Evolutionary conservation across 2,888 invertebrate species (phyloP).

Genomic region (Bibio marci): DNA sequence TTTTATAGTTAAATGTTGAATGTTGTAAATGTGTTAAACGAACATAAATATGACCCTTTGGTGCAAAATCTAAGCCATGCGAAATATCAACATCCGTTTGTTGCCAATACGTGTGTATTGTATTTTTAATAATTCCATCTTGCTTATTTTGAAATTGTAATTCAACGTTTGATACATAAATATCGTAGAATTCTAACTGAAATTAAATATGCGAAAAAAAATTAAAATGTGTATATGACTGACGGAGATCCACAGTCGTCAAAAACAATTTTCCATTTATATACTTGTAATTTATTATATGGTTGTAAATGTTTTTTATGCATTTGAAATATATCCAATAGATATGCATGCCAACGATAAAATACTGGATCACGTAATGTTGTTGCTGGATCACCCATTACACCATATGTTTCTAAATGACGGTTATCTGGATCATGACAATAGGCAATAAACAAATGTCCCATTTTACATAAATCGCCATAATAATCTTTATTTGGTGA

Average conservation of each 20-base stretch:
- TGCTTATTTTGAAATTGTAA: conserved; percentile 7
- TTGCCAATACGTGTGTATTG: conserved; percentile 19
- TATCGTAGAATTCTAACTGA: conserved; percentile 18
- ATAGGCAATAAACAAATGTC: conserved; percentile 51
- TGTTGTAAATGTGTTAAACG: conserved; percentile 6
- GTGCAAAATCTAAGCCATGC: conserved; percentile 21
- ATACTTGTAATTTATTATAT: conserved; percentile 28
- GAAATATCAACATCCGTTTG: conserved; percentile 20
- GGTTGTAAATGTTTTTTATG: conserved; percentile 19
- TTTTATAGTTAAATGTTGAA: conserved; percentile 2
- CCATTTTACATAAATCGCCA: conserved; percentile 60
- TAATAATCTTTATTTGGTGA: conserved; percentile 45
- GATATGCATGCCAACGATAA: conserved; percentile 24
- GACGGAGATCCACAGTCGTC: conserved; percentile 13
- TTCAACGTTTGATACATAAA: conserved; percentile 7
- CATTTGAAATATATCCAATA: conserved; percentile 21
- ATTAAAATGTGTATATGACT: conserved; percentile 21
- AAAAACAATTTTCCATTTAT: not conserved
- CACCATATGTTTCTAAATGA: conserved; percentile 19
- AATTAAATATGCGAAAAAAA: no score
- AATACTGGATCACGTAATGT: conserved; percentile 25
- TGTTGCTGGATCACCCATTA: conserved; percentile 23
- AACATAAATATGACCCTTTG: conserved; percentile 11
- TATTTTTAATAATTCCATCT: conserved; percentile 25
- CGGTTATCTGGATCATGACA: conserved; percentile 36